Conservation (phyloP, 2,888 invertebrate genomes). For the Parnassius smintheus region DNA sequence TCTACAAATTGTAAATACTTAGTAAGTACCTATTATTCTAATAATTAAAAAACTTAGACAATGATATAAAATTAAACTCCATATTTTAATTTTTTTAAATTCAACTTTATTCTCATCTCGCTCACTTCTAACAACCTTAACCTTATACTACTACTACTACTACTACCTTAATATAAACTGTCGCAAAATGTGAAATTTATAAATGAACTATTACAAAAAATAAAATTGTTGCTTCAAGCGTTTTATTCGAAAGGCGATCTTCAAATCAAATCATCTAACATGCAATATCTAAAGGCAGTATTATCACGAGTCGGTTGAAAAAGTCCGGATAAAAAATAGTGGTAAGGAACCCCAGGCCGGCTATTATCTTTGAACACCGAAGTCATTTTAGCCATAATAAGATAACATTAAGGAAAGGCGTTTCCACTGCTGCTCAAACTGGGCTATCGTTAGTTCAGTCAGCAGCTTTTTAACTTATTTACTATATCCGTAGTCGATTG, state of each 20-base stretch:
- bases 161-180: too few species aligned
- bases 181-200: too few species aligned
- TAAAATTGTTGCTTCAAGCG: slow-evolving; percentile 29
- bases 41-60: too few species aligned
- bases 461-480: too few species aligned
- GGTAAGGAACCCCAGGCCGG: slow-evolving; percentile 62
- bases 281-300: slow-evolving; percentile 68
- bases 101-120: too few species aligned
- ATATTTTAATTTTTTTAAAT: too few species aligned
- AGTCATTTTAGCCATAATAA: slow-evolving; percentile 82
- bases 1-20: too few species aligned
- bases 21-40: too few species aligned
- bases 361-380: slow-evolving; percentile 80
- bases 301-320: slow-evolving; percentile 59
- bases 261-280: slow-evolving; percentile 68
- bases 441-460: slow-evolving; percentile 16
- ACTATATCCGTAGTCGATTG: too few species aligned
- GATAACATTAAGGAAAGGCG: slow-evolving; percentile 77
- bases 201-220: not conserved
- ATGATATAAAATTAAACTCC: too few species aligned
- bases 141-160: too few species aligned
- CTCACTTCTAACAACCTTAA: too few species aligned
- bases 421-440: slow-evolving; percentile 51
- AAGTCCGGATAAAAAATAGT: slow-evolving; percentile 61
- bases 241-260: slow-evolving; percentile 40